These are phyloP conservation scores for Dascillus cervinus DNA, from an alignment of 2,888 invertebrate genomes.

Conservation along the genomic window DNA sequence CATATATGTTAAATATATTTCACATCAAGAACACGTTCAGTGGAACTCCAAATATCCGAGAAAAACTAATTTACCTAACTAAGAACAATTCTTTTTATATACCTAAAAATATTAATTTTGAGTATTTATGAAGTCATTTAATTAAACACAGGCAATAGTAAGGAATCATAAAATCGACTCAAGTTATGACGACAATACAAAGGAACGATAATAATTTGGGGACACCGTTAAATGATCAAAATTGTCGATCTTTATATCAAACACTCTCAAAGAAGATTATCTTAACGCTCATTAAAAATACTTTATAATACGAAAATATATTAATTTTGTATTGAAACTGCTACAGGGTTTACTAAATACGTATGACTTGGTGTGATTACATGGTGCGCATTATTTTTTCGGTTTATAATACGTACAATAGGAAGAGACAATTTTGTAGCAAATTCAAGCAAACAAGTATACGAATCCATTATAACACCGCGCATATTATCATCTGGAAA, in stretches of 20 bases:
- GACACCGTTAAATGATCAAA: too few relatives aligned
- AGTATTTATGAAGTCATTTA: constrained; percentile 19
- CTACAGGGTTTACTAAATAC: constrained; percentile 28
- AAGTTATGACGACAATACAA: too few relatives aligned
- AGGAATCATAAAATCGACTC: too few relatives aligned
- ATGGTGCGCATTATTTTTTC: constrained; percentile 33
- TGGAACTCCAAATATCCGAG: constrained; percentile 40
- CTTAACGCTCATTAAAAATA: constrained; percentile 55
- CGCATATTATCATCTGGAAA: too few relatives aligned
- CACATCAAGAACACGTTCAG: constrained; percentile 45
- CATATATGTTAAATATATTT: constrained; percentile 35
- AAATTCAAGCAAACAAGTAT: too few relatives aligned
- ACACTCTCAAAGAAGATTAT: too few relatives aligned
- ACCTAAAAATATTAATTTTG: constrained; percentile 34
- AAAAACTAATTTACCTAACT: constrained; percentile 28
- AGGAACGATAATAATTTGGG: too few relatives aligned
- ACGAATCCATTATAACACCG: too few relatives aligned
- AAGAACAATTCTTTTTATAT: constrained; percentile 34
- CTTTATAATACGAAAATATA: constrained; percentile 57
- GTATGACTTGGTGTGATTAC: constrained; percentile 34
- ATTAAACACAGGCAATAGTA: too few relatives aligned
- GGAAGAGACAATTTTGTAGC: too few relatives aligned
- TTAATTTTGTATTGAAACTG: constrained; percentile 29
- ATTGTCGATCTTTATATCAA: too few relatives aligned
- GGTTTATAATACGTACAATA: background rate